Evolutionary conservation across 2,888 invertebrate genomes (phyloP), one percentile per base, ranked within the genome.

Genomic region (Cataglyphis albicans): DNA sequence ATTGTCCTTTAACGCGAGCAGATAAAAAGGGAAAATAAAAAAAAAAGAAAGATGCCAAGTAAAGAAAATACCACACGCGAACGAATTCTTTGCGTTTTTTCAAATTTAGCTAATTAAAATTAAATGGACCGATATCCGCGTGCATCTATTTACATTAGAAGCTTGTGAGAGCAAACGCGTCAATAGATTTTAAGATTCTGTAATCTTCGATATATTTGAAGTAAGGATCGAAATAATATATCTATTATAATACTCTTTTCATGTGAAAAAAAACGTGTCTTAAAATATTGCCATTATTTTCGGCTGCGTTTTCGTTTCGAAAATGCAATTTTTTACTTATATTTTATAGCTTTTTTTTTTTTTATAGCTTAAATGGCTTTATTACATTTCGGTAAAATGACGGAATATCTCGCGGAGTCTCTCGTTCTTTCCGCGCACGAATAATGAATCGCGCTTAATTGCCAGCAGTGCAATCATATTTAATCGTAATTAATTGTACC

Each of bases 101-200:
- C 89, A 91, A 89, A 89, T 91, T 91, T 91, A 91, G 89, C 68
- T 80, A 84, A 85, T 91, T 90, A 89, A 2, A 29, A 29, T 29
- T 91, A 91, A 91, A 91, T 91, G 90, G 86, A 86, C 84, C 85
- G 83, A 85, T n/a, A 52, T 86, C 83, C 63, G 68, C 52, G 64
- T 9, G 67, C 61, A 29, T 88, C 74, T 86, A 72, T 81, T 83
- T 73, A 75, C 76, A 73, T 84, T 76, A 75, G 82, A 84, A 84
- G 72, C 85, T 61, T 3, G 76, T 55, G 55, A 64, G 44, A 35
- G 35, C 70, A 25, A 44, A 38, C 44, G 12, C 52, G 68, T 73
- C 74, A 52, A 64, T 82, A 55, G 78, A 81, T 25, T 35, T 48
- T n/a, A 3, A 48, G 32, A 68, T n/a, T n/a, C 32, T 21, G 41